These are phyloP conservation scores for Sycophaga agraensis DNA, from an alignment of 1,140 invertebrate genomes.

Conservation along the genomic window DNA sequence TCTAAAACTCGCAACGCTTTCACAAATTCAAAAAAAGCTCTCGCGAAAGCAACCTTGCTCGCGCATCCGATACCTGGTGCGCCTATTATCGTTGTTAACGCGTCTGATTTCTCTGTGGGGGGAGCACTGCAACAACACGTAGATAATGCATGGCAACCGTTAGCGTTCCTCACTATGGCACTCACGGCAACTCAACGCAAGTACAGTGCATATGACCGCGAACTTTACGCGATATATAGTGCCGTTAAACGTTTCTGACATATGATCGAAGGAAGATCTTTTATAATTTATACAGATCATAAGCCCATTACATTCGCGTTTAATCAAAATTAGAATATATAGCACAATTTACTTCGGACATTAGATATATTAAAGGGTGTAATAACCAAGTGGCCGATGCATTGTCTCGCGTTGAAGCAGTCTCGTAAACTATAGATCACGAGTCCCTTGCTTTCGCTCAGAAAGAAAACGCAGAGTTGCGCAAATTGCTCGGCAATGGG, in stretches of 20 bases:
- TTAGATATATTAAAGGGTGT: slow-evolving; percentile 31
- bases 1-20: slow-evolving; percentile 28
- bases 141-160: slow-evolving; percentile 37
- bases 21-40: slow-evolving; percentile 38
- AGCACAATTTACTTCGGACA: slow-evolving; percentile 8
- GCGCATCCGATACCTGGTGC: slow-evolving; percentile 25
- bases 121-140: slow-evolving; percentile 33
- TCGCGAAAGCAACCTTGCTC: slow-evolving; percentile 30
- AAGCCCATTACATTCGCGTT: slow-evolving; percentile 47
- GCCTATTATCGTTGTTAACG: slow-evolving; percentile 28
- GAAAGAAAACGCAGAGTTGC: too few species aligned
- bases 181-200: slow-evolving; percentile 37
- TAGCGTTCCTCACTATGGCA: slow-evolving; percentile 50
- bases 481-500: too few species aligned
- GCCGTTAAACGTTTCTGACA: slow-evolving; percentile 41
- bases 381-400: slow-evolving; percentile 36
- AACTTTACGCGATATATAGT: slow-evolving; percentile 47
- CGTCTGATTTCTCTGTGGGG: slow-evolving; percentile 31
- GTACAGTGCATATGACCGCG: slow-evolving; percentile 46
- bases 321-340: slow-evolving; percentile 38
- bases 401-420: slow-evolving; percentile 24
- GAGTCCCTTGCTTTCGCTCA: too few species aligned
- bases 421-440: background rate
- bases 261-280: slow-evolving; percentile 38
- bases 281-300: slow-evolving; percentile 50